phyloP scores from a whole-genome alignment of 2,888 invertebrate species.

The Epirrita christyi region DNA sequence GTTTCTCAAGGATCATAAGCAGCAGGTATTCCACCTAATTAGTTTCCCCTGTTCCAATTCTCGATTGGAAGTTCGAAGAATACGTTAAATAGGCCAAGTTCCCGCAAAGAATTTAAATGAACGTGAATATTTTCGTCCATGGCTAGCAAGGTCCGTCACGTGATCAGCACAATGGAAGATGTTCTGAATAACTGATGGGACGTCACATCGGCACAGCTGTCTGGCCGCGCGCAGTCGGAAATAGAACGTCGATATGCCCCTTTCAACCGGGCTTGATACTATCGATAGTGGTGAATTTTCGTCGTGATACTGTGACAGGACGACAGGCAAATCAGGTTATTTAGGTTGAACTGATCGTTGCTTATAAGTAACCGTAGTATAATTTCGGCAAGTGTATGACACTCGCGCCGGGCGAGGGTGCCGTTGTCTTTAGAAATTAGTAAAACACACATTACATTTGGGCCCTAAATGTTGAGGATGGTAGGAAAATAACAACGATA shows the following conservation, averaged over 20 bases:
- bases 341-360: background rate
- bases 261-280: slow-evolving; percentile 20
- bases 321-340: slow-evolving; percentile 4
- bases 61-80: slow-evolving; percentile 25
- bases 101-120: slow-evolving; percentile 24
- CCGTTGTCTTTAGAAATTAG: too few species aligned
- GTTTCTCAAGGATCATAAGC: slow-evolving; percentile 7
- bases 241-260: slow-evolving; percentile 61
- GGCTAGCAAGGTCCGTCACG: slow-evolving; percentile 46
- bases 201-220: slow-evolving; percentile 57
- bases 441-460: too few species aligned
- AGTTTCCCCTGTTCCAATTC: slow-evolving; percentile 17
- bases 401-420: too few species aligned
- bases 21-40: slow-evolving; percentile 27
- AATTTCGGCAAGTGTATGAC: background rate
- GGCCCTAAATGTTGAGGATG: too few species aligned
- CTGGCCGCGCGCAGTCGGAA: slow-evolving; percentile 54
- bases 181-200: slow-evolving; percentile 61
- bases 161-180: slow-evolving; percentile 51
- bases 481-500: too few species aligned
- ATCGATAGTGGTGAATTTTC: slow-evolving; percentile 34
- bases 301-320: slow-evolving; percentile 22
- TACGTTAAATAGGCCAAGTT: slow-evolving; percentile 29
- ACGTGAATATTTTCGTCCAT: slow-evolving; percentile 35
- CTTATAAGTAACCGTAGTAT: background rate